These are phyloP conservation scores for Diarsia dahlii DNA, from an alignment of 2,888 invertebrate species.

Conservation along the genomic window DNA sequence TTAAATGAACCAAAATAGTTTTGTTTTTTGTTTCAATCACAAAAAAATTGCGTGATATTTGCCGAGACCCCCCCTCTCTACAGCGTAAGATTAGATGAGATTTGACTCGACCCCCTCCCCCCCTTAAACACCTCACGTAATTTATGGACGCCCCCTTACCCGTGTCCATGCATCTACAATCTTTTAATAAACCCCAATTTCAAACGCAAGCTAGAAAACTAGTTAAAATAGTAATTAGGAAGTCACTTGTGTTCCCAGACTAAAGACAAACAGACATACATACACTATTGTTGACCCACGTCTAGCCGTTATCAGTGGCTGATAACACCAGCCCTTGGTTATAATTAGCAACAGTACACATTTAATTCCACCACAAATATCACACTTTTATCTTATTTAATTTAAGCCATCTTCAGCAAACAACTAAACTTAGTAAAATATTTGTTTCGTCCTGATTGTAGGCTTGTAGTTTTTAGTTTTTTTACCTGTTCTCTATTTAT, in stretches of 20 bases:
- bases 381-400: conserved; percentile 50
- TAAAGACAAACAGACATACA: conserved; percentile 1
- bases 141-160: no score
- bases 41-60: no score
- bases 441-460: conserved; percentile 34
- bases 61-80: no score
- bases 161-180: not conserved
- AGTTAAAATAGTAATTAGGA: not conserved
- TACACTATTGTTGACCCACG: conserved; percentile 8
- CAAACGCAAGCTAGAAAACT: not conserved
- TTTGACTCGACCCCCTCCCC: no score
- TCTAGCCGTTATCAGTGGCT: conserved; percentile 43
- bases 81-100: no score
- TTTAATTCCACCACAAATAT: conserved; percentile 40
- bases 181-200: not conserved
- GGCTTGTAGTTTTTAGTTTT: not conserved
- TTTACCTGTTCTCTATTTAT: conserved; percentile 23
- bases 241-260: not conserved
- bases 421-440: conserved; percentile 29
- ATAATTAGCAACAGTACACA: conserved; percentile 49
- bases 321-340: conserved; percentile 42
- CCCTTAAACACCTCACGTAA: no score
- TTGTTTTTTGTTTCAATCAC: no score
- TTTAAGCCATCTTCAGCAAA: conserved; percentile 15
- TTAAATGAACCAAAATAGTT: no score